Evolutionary conservation across 2,888 invertebrate species (phyloP), one percentile per base, ranked within the genome.

Genomic region (Drosophila atripex): DNA sequence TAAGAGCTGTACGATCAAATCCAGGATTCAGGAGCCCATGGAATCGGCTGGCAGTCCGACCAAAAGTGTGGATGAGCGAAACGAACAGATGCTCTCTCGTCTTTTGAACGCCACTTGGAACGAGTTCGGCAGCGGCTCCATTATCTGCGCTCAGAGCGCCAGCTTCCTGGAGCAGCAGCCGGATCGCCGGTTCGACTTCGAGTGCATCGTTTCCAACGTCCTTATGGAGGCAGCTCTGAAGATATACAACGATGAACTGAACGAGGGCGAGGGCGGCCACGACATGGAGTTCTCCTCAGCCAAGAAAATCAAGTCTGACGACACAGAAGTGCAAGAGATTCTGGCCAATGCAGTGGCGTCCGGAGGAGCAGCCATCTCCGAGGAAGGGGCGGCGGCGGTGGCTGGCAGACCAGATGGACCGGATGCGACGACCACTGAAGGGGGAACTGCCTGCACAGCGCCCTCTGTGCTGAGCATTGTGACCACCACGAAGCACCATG

Each of bases 51-150:
- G 28, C 6, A 38, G 45, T 8, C 38, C 65, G 6, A 28, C 43
- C 16, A 86, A 76, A 45, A 69, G 64, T 5, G 60, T 92, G 80
- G 92, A 93, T 28, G 91, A 91, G 60, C 91, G 90, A 71, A 90
- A 91, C 58, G 93, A 93, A 56, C 92, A 92, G 57, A 93, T 94
- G 73, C 93, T 96, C 50, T 94, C 95, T 1, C 93, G 94, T 85
- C 94, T 96, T 59, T 91, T 96, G 16, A 94, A 95, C 89, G 94
- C 95, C 38, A 94, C 95, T 2, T 96, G 95, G 94, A 93, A 93
- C 70, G 94, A 94, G 79, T 92, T 92, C 52, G 93, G 93, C 83
- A 92, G 92, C 80, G 94, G 94, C 90, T 88, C 87, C 66, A 93
- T 93, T 75, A 93, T 93, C 75, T 93, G 94, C 76, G 93, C 93